These are phyloP conservation scores for Dipus sagitta DNA, from an alignment of 2,797 vertebrate genomes.

Conservation along the genomic window DNA sequence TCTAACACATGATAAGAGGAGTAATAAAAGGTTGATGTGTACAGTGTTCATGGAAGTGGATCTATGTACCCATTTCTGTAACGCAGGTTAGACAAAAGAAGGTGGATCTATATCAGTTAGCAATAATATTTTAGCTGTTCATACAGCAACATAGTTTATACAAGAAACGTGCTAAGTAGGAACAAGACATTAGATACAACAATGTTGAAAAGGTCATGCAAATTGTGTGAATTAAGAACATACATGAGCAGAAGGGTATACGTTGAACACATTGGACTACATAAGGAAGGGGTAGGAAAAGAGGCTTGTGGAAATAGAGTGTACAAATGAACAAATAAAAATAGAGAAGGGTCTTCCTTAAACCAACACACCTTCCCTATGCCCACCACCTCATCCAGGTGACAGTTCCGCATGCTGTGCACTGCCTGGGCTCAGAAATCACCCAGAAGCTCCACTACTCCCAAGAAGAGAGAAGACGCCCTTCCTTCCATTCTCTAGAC, in stretches of 20 bases:
- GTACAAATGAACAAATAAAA: background rate
- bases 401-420: too few species aligned
- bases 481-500: background rate
- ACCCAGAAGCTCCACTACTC: too few species aligned
- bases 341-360: background rate
- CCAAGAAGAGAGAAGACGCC: background rate
- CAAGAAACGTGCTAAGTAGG: background rate
- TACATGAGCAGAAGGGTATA: background rate
- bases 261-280: background rate
- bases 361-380: fast-evolving
- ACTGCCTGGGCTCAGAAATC: background rate
- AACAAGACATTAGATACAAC: background rate
- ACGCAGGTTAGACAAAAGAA: background rate
- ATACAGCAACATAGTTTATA: background rate
- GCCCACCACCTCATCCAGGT: too few species aligned
- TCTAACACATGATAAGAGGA: background rate
- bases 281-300: background rate
- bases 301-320: background rate
- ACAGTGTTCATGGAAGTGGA: background rate
- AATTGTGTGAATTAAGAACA: slow-evolving; percentile 13
- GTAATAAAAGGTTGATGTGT: too few species aligned
- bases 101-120: background rate
- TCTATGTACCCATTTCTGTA: background rate
- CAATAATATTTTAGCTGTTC: background rate
- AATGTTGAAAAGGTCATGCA: background rate